Evolutionary conservation across 2,888 invertebrate genomes (phyloP), one percentile per base, ranked within the genome.

Genomic region (Plebejus melissa): DNA sequence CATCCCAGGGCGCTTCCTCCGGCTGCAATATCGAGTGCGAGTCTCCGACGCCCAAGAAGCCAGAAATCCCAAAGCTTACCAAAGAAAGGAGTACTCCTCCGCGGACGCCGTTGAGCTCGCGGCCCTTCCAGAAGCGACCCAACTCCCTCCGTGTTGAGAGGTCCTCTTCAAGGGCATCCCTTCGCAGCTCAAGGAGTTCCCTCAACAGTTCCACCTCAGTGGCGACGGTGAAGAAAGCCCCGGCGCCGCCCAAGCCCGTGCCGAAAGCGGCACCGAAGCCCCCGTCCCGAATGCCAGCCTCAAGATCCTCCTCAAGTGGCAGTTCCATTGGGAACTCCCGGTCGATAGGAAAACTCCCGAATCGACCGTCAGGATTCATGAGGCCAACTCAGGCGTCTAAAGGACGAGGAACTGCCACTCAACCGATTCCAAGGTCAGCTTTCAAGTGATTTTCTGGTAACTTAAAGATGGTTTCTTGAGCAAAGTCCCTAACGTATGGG

Each of bases 321-420:
- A 92, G 94, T 79, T 94, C 94, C 7, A 92, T 93, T 6, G 93
- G 94, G 0, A 93, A 90, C 1, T 86, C 89, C 80, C 92, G 88
- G 85, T 94, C 85, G 83, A 93, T 86, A 82, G 82, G 90, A 81
- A 94, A 86, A 87, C 82, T 84, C 74, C 75, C 83, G 71, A 80
- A 86, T 81, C 87, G 93, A 85, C 88, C 91, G 0, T 93, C 95
- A 77, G 95, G 96, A 78, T 98, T 98, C 85, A 98, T 98, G 98
- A 95, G 97, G 82, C 98, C 98, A 0, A 98, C 98, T 0, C 96
- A 97, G 41, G 96, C 98, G 11, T 98, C 97, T 79, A 95, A 96
- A 50, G 97, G 97, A 74, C 96, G 97, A 75, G 91, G 90, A 1
- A 80, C 87, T 2, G 86, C 86, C 0, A 78, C 88, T 2, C 88